Percentiles rank a stretch among this genome's conserved stretches.
Evolutionary conservation across 2,888 invertebrate genomes (phyloP).

Genomic region (Pristionchus exspectatus): DNA sequence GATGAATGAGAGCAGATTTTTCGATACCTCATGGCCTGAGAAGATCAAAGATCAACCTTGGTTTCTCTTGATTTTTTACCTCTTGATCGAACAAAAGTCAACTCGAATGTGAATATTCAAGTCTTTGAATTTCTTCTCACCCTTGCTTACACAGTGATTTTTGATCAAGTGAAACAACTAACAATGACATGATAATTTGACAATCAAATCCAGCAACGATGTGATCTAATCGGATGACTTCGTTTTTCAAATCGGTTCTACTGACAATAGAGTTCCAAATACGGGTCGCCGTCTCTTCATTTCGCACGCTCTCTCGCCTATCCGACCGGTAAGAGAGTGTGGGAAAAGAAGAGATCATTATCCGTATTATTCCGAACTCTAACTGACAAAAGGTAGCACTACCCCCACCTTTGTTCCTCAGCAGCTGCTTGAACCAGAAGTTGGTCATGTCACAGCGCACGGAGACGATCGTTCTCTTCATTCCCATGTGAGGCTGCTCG

Average conservation of each 20-base stretch:
- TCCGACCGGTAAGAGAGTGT: too few species aligned
- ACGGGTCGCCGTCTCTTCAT: too few species aligned
- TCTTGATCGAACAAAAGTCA: not conserved
- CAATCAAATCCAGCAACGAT: too few species aligned
- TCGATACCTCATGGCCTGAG: not conserved
- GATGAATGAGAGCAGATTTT: constrained; percentile 24
- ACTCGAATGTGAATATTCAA: not conserved
- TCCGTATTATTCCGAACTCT: too few species aligned
- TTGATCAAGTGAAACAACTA: too few species aligned
- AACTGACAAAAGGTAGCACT: not conserved
- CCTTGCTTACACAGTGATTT: too few species aligned
- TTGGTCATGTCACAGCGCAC: constrained; percentile 54
- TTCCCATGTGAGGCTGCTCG: constrained; percentile 23
- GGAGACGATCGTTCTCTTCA: constrained; percentile 56
- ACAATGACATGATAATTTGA: too few species aligned
- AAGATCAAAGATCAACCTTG: not conserved
- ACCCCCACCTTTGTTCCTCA: not conserved
- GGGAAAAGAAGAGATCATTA: too few species aligned
- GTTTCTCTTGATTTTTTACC: not conserved
- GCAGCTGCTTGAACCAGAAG: not conserved
- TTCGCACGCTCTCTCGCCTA: too few species aligned
- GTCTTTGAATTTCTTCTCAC: not conserved
- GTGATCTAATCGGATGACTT: too few species aligned
- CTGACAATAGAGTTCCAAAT: too few species aligned
- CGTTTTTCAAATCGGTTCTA: too few species aligned